Percentiles rank a stretch among this genome's conserved stretches.
These are phyloP conservation scores for Micrasema minimum DNA, from an alignment of 1,140 invertebrate species.

Conservation along the genomic window DNA sequence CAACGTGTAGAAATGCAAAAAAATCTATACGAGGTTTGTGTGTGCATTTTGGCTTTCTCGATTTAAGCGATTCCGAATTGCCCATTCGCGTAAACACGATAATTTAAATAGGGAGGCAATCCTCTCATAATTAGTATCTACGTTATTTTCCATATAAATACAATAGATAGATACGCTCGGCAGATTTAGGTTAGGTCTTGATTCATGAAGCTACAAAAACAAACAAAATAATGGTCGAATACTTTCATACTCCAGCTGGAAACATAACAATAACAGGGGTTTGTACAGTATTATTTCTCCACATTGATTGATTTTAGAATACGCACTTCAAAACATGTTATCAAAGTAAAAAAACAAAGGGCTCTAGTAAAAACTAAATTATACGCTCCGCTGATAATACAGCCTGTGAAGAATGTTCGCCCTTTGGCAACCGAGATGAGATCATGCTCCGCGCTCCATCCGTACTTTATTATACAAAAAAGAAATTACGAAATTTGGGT, in stretches of 20 bases:
- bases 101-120: conserved; percentile 10
- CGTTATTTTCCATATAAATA: neutral
- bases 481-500: conserved; percentile 30
- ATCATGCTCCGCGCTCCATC: conserved; percentile 5
- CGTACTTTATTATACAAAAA: neutral
- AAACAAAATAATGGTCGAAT: too few species aligned
- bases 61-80: conserved; percentile 1
- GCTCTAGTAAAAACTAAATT: conserved; percentile 10
- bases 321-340: too few species aligned
- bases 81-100: conserved; percentile 6
- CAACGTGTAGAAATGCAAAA: too few species aligned
- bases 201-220: conserved; percentile 6
- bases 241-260: too few species aligned
- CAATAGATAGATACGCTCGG: neutral
- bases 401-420: conserved; percentile 20
- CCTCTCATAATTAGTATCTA: conserved; percentile 16
- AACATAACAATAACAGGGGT: too few species aligned
- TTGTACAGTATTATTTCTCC: too few species aligned
- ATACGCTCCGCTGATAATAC: conserved; percentile 22
- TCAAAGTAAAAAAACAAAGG: conserved; percentile 4
- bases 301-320: too few species aligned
- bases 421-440: conserved; percentile 30
- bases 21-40: too few species aligned
- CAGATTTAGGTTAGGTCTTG: neutral
- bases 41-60: too few species aligned